Evolutionary conservation across 2,888 invertebrate genomes (phyloP), one percentile per base, ranked within the genome.

Genomic region (Tetranychus truncatus): DNA sequence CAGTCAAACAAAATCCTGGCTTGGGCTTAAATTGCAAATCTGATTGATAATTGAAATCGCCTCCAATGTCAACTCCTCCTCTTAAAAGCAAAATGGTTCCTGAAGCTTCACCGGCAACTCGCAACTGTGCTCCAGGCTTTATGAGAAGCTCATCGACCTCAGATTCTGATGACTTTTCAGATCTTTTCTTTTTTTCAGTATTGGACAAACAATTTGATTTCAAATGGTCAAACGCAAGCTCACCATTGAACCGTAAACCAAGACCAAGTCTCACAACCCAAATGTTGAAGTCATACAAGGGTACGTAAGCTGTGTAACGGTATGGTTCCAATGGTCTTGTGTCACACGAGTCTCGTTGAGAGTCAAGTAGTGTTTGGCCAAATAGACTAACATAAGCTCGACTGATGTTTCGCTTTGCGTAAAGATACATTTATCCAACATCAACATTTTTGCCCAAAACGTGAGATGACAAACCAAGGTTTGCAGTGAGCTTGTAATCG

Each of bases 381-480:
- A 73, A 73, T 15, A 74, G 66, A 34, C 55, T 77, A n/a, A 78
- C 78, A 34, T 78, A 77, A 21, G 77, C 78, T 66, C 77, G 77
- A 8, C 77, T 77, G 5, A 71, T 71, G 11, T 78, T 76, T 66
- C 74, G 75, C 24, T 75, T 73, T 21, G 76, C 77, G 72, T 77
- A 77, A 21, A 78, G 75, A 72, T 76, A 76, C 73, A 78, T 77
- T 9, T 76, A 74, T 1, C 78, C 78, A 11, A 78, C 74, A 72
- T 78, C 77, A 46, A 78, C 75, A 75, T 78, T 66, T 67, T 77
- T 74, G 44, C 78, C 78, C 1, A 78, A 73, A 46, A 78, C 77
- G 66, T 78, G 76, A 15, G 77, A 55, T 6, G 75, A 77, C 11
- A 77, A 75, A 8, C 76, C 77, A 66, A 78, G 77, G 45, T 78